A percentile compares a stretch with the other conserved stretches of the same genome.
Conservation (phyloP, 2,797 vertebrate genomes). For the Clarias pachynema region DNA sequence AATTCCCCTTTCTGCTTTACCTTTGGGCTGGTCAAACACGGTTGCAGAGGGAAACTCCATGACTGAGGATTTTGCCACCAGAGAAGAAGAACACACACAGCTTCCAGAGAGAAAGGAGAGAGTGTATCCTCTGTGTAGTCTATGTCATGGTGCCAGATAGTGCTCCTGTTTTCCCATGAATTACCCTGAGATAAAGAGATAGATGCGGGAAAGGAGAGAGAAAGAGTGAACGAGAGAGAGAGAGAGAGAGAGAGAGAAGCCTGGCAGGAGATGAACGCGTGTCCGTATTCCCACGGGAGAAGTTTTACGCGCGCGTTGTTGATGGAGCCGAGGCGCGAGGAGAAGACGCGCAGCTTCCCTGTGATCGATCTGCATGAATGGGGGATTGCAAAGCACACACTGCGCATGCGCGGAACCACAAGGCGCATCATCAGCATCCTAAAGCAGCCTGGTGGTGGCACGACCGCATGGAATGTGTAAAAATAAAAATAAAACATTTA, state of each 20-base stretch:
- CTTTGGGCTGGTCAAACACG: constrained; percentile 85
- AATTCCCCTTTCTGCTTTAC: constrained; percentile 67
- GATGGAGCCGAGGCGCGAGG: constrained; percentile 16
- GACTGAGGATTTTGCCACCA: constrained; percentile 41
- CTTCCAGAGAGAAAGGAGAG: constrained; percentile 18
- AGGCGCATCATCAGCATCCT: constrained; percentile 59
- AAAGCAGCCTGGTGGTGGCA: constrained; percentile 55
- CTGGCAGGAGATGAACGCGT: background rate
- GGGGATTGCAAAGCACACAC: constrained; percentile 28
- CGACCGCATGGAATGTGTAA: background rate
- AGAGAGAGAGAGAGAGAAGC: background rate
- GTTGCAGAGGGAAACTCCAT: constrained; percentile 88
- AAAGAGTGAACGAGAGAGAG: background rate
- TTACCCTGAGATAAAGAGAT: constrained; percentile 5
- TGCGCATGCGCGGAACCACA: constrained; percentile 48
- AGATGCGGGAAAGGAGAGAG: background rate
- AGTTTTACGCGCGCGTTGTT: constrained; percentile 24
- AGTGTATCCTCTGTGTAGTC: constrained; percentile 10
- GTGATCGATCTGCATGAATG: constrained; percentile 34
- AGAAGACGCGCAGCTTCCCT: constrained; percentile 20
- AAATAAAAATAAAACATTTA: background rate
- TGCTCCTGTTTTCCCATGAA: constrained; percentile 14
- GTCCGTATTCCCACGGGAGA: constrained; percentile 16
- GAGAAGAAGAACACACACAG: constrained; percentile 17
- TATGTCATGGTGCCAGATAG: constrained; percentile 37